Evolutionary conservation across 2,797 vertebrate species (phyloP), one percentile per base, ranked within the genome.

Genomic region (Cossypha dichroa): DNA sequence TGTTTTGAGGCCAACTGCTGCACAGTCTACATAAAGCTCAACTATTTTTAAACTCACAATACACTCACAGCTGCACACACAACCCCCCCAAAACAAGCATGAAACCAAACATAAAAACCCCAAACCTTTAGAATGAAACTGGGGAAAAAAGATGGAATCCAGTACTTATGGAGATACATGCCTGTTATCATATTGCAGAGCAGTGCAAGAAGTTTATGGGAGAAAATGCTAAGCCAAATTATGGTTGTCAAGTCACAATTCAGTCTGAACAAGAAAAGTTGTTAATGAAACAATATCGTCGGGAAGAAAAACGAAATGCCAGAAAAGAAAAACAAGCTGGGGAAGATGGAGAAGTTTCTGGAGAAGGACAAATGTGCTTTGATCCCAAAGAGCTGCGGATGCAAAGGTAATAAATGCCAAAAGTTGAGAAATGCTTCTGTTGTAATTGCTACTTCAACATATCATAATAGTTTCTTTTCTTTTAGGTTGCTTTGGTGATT

Each of bases 201-300:
- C 96, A 97, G 43, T 97, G 96, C 89, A 98, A 98, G 84, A 99
- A 97, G 95, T 96, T 97, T 78, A 87, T 97, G 58, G 97, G 98
- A 25, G 99, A 99, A 93, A 98, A 97, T 83, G 87, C 97, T 84
- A 98, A 98, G 92, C 99, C 99, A 28, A 98, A 97, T 93, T 99
- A 98, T 45, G 98, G 99, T 51, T 99, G 99, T 97, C 99, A 99
- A 98, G 99, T 99, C 94, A 99, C 98, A 96, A 99, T 99, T 97
- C 99, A 99, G 20, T 99, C 99, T 63, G 99, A 99, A 97, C 99
- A 99, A 97, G 99, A 99, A 97, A 99, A 98, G 72, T 98, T 99
- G 96, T 97, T 99, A 98, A 97, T 99, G 98, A 99, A 99, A 97
- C 98, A 98, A 6, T 98, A 98, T 97, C 99, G 99, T 45, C 98